Evolutionary conservation across 2,888 invertebrate species (phyloP).

Genomic region (Globia sparganii): DNA sequence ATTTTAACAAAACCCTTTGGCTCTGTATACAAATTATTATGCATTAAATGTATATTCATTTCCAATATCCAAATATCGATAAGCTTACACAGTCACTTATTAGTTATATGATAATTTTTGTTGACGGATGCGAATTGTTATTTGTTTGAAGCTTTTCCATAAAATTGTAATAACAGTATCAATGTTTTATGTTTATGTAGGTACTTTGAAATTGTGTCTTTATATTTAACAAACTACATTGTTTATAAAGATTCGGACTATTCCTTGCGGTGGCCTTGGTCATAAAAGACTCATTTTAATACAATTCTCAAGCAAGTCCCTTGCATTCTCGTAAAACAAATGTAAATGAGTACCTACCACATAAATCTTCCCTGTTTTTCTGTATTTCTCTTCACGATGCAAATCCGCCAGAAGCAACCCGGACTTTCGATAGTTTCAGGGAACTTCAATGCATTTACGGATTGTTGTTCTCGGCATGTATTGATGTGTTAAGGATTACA

Average conservation of each 20-base stretch:
- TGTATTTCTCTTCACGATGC: slow-evolving; percentile 1
- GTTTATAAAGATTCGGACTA: background rate
- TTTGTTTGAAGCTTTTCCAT: background rate
- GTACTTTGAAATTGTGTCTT: background rate
- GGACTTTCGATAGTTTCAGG: background rate
- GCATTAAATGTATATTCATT: background rate
- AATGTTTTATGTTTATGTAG: background rate
- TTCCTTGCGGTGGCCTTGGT: background rate
- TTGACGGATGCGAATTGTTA: background rate
- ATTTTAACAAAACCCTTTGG: background rate
- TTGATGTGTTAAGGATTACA: background rate
- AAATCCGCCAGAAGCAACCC: background rate
- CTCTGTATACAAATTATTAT: background rate
- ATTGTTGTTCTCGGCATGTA: background rate
- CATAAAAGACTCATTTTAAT: slow-evolving; percentile 15
- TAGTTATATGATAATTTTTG: background rate
- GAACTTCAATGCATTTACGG: background rate
- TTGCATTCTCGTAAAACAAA: slow-evolving; percentile 29
- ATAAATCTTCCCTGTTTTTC: slow-evolving; percentile 46
- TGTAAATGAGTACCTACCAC: slow-evolving; percentile 30
- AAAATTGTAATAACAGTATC: background rate
- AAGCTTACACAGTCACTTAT: background rate
- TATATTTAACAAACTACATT: background rate
- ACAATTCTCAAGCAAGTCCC: background rate
- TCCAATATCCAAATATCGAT: background rate